phyloP scores from a whole-genome alignment of 2,113 vertebrate species.

The Mormoops blainvillei region DNA sequence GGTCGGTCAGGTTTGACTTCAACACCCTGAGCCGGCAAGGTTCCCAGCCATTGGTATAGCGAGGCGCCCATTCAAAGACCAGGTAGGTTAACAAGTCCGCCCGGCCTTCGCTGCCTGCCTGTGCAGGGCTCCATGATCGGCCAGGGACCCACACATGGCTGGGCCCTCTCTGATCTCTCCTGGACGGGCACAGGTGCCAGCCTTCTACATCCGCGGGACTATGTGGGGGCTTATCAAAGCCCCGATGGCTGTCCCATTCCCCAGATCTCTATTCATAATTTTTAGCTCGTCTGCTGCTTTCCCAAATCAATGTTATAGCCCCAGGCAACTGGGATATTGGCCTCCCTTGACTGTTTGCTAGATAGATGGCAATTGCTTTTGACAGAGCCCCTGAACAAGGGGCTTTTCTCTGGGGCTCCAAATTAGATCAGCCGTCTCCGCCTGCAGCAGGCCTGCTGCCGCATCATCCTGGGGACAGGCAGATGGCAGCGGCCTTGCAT shows the following conservation, averaged over 20 bases:
- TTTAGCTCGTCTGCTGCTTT: not conserved
- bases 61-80: not conserved
- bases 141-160: not conserved
- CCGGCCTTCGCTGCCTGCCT: fast-evolving
- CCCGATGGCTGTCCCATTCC: too few species aligned
- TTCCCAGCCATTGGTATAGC: too few species aligned
- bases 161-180: not conserved
- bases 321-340: not conserved
- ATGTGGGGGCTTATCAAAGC: not conserved
- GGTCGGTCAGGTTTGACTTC: not conserved
- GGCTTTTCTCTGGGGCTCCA: not conserved
- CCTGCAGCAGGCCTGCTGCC: not conserved
- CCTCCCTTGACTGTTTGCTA: conserved; percentile 5
- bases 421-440: not conserved
- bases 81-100: fast-evolving
- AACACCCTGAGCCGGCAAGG: not conserved
- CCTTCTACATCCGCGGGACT: not conserved
- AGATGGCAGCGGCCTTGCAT: fast-evolving
- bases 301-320: not conserved
- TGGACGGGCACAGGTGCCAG: fast-evolving
- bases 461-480: fast-evolving
- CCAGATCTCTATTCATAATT: not conserved
- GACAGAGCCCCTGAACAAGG: not conserved
- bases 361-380: not conserved
- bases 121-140: fast-evolving